Evolutionary conservation across 2,888 invertebrate species (phyloP), one percentile per base, ranked within the genome.

Genomic region (Drosophila emarginata): DNA sequence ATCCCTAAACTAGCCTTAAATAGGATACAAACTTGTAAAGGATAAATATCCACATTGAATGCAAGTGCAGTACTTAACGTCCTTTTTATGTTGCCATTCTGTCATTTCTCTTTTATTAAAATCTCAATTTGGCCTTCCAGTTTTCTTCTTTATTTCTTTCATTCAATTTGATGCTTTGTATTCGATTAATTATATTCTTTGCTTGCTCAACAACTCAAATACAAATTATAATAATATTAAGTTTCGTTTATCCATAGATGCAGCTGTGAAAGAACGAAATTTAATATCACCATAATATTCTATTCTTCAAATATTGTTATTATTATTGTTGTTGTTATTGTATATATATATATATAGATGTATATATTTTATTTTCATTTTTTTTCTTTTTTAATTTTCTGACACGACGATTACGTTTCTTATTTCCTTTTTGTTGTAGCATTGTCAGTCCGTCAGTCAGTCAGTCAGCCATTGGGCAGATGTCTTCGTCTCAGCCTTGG

Each of bases 341-440:
- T 32, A 9, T 32, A 32, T 32, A 11, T 18, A 45, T 18, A 11
- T 45, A 21, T 21, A 11, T 45, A 45, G 11, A 21, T 18, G 4
- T 21, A 21, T 45, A 18, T 12, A 12, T 45, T 9, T 9, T 15
- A 9, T 32, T 15, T 53, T 28, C 15, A 4, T 53, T 53, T 28
- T 26, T 4, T 26, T 54, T 23, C 23, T 39, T 39, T 23, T 39
- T 32, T 57, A 39, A 57, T 57, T 39, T 39, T 37, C 57, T 57
- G 57, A 57, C 57, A 39, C 36, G 39, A 57, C 57, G 57, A 57
- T 54, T 54, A 54, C 54, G 54, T 54, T 54, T 54, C 54, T 54
- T 54, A 54, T 54, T 54, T 54, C 54, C 36, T 54, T 32, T n/a
- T 57, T 39, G 39, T 39, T 57, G 21, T n/a, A 57, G 14, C 57